Percentiles rank a stretch among this genome's conserved stretches.
Evolutionary conservation across 2,888 invertebrate genomes (phyloP).

Genomic region (Sinopyrophorus schimmeli): DNA sequence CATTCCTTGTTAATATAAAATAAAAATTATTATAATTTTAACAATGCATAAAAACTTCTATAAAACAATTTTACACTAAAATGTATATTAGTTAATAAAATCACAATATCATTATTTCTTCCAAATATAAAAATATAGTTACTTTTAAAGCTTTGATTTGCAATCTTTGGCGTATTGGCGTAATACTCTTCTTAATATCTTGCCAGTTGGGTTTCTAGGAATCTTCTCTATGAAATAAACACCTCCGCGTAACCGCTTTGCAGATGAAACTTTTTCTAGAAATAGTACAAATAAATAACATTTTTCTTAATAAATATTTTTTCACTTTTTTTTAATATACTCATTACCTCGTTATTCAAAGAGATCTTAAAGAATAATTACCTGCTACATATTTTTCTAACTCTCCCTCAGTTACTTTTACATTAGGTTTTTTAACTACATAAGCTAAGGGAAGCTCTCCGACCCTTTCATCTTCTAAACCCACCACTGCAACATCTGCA

Average conservation of each 20-base stretch:
- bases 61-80: no score
- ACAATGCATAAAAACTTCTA: no score
- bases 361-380: slow-evolving; percentile 35
- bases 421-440: slow-evolving; percentile 53
- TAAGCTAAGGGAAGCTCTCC: slow-evolving; percentile 60
- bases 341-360: background rate
- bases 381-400: slow-evolving; percentile 51
- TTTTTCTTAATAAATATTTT: background rate
- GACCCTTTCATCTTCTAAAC: slow-evolving; percentile 56
- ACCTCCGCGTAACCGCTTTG: slow-evolving; percentile 69
- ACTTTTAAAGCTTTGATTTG: slow-evolving; percentile 49
- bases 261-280: slow-evolving; percentile 55
- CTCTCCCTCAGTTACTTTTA: slow-evolving; percentile 45
- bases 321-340: no score
- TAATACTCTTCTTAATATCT: slow-evolving; percentile 66
- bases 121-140: no score
- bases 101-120: no score
- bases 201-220: slow-evolving; percentile 71
- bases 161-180: slow-evolving; percentile 55
- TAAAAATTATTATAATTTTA: no score
- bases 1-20: no score
- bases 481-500: slow-evolving; percentile 64
- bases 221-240: slow-evolving; percentile 67
- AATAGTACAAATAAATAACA: slow-evolving; percentile 14
- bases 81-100: no score